Evolutionary conservation across 2,113 vertebrate species (phyloP), one percentile per base, ranked within the genome.

Genomic region (Sinocyclocheilus rhinocerous): DNA sequence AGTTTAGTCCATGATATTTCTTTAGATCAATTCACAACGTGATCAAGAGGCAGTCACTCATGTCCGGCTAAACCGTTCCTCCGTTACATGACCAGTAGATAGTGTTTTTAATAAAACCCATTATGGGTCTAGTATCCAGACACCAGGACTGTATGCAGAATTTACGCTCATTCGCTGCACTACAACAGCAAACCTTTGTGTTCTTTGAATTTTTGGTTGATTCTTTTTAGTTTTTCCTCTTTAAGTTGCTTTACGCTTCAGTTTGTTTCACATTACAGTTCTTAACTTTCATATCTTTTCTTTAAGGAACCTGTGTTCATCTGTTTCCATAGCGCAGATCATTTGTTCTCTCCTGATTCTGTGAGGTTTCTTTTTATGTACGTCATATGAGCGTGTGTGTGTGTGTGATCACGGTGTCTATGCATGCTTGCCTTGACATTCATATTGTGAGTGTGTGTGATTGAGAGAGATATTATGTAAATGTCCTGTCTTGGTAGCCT

Each of bases 301-400:
- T 48, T 42, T 26, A 36, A 13, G 20, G 16, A 0, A 10, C 29
- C 26, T n/a, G 5, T 36, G 7, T 57, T 33, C 4, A 57, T 57
- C 1, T 33, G 29, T 78, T 59, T 57, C 18, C 18, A 36, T 15
- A 39, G 52, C 29, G 22, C 52, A 36, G 9, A 39, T 16, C 18
- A 26, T 33, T 69, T 50, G 80, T 81, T 42, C 1, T 67, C 39
- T 67, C 13, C 9, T 16, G 33, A n/a, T 24, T 61, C 42, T 67
- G 20, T 50, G 18, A 45, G 39, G 48, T 50, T 82, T 88, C 59
- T 45, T 87, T 76, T 59, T 81, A 81, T 16, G 18, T 50, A 20
- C 16, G 24, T 72, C 18, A 70, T 48, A n/a, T 33, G 78, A 84
- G 76, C 20, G 26, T 57, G 9, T 67, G 63, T 29, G 65, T 69